These are phyloP conservation scores for Glyphotaelius pellucidus DNA, from an alignment of 2,888 invertebrate genomes.

Conservation along the genomic window DNA sequence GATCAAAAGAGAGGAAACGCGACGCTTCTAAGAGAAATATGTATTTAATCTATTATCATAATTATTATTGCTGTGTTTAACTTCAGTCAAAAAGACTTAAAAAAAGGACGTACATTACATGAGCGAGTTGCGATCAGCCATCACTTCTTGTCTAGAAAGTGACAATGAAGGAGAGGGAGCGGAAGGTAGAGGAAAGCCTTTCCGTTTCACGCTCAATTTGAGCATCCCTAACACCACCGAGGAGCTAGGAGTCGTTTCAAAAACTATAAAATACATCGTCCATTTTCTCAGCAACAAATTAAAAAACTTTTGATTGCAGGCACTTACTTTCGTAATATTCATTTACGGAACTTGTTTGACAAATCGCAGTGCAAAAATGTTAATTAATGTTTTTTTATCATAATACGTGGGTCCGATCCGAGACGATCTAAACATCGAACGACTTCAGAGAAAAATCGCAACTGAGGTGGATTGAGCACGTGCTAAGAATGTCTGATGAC, in stretches of 20 bases:
- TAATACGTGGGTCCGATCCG: too few relatives aligned
- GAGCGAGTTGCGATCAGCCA: neutral
- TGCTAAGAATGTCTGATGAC: too few relatives aligned
- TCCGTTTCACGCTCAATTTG: slow-evolving; percentile 2
- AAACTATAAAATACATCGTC: neutral
- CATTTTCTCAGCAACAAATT: neutral
- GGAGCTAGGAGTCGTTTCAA: neutral
- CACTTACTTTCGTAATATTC: too few relatives aligned
- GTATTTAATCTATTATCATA: too few relatives aligned
- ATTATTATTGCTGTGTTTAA: neutral
- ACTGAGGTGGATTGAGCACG: too few relatives aligned
- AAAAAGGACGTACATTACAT: too few relatives aligned
- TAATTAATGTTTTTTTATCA: neutral
- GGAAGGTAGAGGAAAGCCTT: neutral
- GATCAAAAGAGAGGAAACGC: too few relatives aligned
- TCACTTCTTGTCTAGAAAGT: neutral
- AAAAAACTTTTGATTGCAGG: neutral
- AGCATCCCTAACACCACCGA: neutral
- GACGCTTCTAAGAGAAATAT: too few relatives aligned
- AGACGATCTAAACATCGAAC: too few relatives aligned
- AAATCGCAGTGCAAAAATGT: neutral
- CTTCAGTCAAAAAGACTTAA: too few relatives aligned
- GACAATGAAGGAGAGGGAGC: neutral
- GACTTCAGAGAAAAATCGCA: too few relatives aligned
- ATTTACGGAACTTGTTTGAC: neutral